These are phyloP conservation scores for Caenorhabditis virilis DNA, from an alignment of 2,888 invertebrate species.

Conservation along the genomic window DNA sequence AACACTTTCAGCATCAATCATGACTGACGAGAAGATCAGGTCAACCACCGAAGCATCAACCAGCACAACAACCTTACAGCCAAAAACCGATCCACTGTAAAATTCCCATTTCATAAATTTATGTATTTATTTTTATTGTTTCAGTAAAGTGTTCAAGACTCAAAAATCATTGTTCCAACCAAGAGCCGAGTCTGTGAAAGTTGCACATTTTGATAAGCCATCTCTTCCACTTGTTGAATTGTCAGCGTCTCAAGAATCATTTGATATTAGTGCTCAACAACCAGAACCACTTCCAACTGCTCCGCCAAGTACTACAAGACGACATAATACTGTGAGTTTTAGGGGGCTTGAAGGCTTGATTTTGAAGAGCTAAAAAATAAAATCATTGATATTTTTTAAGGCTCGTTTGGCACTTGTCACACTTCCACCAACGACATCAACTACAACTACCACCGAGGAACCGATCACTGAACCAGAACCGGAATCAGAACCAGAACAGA, in stretches of 20 bases:
- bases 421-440: slow-evolving; percentile 21
- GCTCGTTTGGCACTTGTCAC: slow-evolving; percentile 19
- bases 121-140: slow-evolving; percentile 5
- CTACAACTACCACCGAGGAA: slow-evolving; percentile 17
- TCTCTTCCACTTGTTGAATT: slow-evolving; percentile 23
- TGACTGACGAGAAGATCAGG: slow-evolving; percentile 26
- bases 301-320: background rate
- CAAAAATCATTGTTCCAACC: slow-evolving; percentile 27
- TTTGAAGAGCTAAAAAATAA: too few species aligned
- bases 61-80: slow-evolving; percentile 9
- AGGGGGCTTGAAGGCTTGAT: too few species aligned
- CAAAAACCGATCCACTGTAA: slow-evolving; percentile 32
- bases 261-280: background rate
- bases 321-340: too few species aligned
- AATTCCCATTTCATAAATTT: background rate
- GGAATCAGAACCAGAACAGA: slow-evolving; percentile 4
- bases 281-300: background rate
- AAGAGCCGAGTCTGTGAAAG: slow-evolving; percentile 19
- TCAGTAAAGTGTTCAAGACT: slow-evolving; percentile 26
- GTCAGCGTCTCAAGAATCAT: slow-evolving; percentile 6
- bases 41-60: slow-evolving; percentile 25
- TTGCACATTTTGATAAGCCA: slow-evolving; percentile 16
- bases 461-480: slow-evolving; percentile 16
- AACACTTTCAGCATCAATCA: slow-evolving; percentile 22
- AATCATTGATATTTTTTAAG: background rate